Evolutionary conservation across 2,888 invertebrate species (phyloP).

Genomic region (Drosophila sordidula): DNA sequence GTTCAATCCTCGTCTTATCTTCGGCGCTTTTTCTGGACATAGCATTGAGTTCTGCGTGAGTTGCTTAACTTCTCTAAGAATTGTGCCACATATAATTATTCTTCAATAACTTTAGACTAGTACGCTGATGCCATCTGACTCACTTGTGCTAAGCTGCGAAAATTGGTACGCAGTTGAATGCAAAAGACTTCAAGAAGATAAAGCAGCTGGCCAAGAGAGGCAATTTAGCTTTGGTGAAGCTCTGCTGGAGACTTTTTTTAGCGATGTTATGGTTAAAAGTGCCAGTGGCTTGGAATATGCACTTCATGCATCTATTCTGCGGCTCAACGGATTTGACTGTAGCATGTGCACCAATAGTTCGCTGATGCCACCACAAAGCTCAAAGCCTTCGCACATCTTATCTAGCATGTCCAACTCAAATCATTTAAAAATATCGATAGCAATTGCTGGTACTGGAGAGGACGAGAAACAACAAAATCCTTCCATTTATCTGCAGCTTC

Average conservation of each 20-base stretch:
- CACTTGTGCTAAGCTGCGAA: conserved; percentile 87
- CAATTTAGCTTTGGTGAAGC: conserved; percentile 89
- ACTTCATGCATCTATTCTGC: conserved; percentile 87
- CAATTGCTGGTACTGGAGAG: conserved; percentile 15
- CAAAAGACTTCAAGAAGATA: conserved; percentile 86
- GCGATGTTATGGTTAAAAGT: conserved; percentile 86
- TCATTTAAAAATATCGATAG: conserved; percentile 76
- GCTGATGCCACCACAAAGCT: neutral
- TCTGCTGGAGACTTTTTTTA: conserved; percentile 88
- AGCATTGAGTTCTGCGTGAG: conserved; percentile 88
- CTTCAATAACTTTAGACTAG: conserved; percentile 84
- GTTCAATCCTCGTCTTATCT: conserved; percentile 85
- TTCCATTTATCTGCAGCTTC: conserved; percentile 80
- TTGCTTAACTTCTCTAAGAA: neutral
- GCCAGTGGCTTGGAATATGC: conserved; percentile 85
- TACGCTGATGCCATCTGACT: conserved; percentile 86
- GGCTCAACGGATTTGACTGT: conserved; percentile 86
- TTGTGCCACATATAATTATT: neutral
- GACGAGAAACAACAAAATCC: conserved; percentile 71
- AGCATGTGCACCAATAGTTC: conserved; percentile 85
- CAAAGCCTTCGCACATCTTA: conserved; percentile 44
- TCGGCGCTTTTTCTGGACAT: conserved; percentile 88
- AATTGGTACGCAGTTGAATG: conserved; percentile 88
- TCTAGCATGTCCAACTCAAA: conserved; percentile 60
- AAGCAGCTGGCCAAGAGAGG: conserved; percentile 85